Evolutionary conservation across 2,888 invertebrate genomes (phyloP), one percentile per base, ranked within the genome.

Genomic region (Diaprepes abbreviatus): DNA sequence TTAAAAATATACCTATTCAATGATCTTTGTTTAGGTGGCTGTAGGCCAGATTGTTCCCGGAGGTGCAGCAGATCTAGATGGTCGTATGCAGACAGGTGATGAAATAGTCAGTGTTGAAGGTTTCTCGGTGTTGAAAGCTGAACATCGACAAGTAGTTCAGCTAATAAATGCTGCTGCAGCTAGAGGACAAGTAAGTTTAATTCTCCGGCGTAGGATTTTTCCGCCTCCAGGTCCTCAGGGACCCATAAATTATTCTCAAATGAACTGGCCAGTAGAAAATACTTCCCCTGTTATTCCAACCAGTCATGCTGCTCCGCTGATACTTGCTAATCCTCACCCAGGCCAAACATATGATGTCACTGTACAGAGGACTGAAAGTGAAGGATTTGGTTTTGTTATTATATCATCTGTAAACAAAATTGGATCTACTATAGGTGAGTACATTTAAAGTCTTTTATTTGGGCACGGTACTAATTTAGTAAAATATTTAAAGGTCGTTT

Each of bases 381-480:
- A 99, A 84, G 98, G 98, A 3, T 99, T 99, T 83, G 99, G 99
- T 9, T 99, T 99, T 85, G 98, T 98, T 52, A 97, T 99, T 76
- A 98, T 98, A 78, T 97, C 98, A 0, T 96, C 96, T 3, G 94
- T 96, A 2, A 95, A 95, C 76, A 93, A 93, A 84, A 91, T 92
- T 72, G 93, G 93, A 24, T 93, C 93, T 0, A 95, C 95, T 19
- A 96, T 97, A 75, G 96, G 96, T 91, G 82, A 80, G 81, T 79
- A 19, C 33, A 60, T 12, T 48, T 48, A 40, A 9, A 16, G 35
- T 9, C 7, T 7, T 14, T 10, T 33, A 35, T 63, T 63, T 50
- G 5, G 16, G 35, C 10, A 9, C 28, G 48, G 10, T 54, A 31
- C 31, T 52, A 57, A 67, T 64, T 28, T 7, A 16, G 17, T 43